Conservation (phyloP, 1,140 invertebrate genomes). For the Lepidostoma basale region DNA sequence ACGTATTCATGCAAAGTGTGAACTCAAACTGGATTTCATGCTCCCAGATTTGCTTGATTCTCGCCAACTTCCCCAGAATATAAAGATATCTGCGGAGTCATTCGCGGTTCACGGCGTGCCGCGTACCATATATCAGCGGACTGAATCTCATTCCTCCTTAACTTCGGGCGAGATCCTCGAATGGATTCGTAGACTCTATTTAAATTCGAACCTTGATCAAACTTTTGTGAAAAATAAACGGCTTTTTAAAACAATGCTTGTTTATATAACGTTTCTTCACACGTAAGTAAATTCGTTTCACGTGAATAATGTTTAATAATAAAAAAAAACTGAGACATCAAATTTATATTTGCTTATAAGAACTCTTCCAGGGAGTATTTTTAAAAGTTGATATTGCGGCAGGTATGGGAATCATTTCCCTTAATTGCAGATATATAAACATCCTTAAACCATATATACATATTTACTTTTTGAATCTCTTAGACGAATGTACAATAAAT, state of each 20-base stretch:
- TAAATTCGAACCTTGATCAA: constrained; percentile 15
- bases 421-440: too few relatives aligned
- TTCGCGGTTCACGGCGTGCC: neutral
- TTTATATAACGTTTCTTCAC: too few relatives aligned
- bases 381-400: too few relatives aligned
- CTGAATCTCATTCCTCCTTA: constrained; percentile 7
- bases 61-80: neutral
- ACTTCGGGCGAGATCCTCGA: constrained; percentile 1
- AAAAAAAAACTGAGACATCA: too few relatives aligned
- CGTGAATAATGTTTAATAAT: too few relatives aligned
- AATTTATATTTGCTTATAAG: too few relatives aligned
- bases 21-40: neutral
- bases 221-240: neutral
- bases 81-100: constrained; percentile 1
- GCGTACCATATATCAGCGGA: constrained; percentile 1
- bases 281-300: too few relatives aligned
- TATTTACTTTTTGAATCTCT: too few relatives aligned
- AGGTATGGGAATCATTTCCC: too few relatives aligned
- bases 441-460: too few relatives aligned
- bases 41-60: neutral
- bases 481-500: too few relatives aligned
- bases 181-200: constrained; percentile 18
- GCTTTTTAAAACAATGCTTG: neutral
- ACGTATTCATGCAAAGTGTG: constrained; percentile 10
- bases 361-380: too few relatives aligned